These are phyloP conservation scores for Drosophila teissieri DNA, from an alignment of 1,140 invertebrate genomes.

Conservation along the genomic window DNA sequence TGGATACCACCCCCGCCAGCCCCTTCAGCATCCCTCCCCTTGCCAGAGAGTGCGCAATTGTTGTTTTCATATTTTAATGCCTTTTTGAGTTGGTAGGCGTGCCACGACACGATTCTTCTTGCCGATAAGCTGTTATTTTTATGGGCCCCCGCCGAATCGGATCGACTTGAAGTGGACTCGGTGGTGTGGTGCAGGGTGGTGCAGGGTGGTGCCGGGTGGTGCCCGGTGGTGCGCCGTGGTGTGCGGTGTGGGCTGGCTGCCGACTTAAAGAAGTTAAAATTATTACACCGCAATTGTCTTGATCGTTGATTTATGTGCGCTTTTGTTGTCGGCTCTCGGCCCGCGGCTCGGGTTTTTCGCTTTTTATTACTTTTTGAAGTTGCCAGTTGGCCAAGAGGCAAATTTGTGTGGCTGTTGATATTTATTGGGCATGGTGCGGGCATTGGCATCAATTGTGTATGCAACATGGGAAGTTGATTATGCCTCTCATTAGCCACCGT, in stretches of 20 bases:
- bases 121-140: conserved; percentile 81
- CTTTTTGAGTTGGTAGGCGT: conserved; percentile 79
- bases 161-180: conserved; percentile 18
- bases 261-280: conserved; percentile 81
- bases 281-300: conserved; percentile 81
- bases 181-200: not conserved
- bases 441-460: conserved; percentile 44
- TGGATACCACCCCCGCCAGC: conserved; percentile 14
- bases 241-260: conserved; percentile 68
- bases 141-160: conserved; percentile 70
- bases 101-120: conserved; percentile 75
- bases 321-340: conserved; percentile 65
- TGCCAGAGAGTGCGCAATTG: conserved; percentile 56
- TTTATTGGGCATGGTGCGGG: conserved; percentile 54
- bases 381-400: conserved; percentile 49
- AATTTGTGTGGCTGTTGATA: conserved; percentile 67
- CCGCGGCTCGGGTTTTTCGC: conserved; percentile 4
- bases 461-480: conserved; percentile 67
- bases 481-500: conserved; percentile 58
- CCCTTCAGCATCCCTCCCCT: not conserved
- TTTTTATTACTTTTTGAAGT: conserved; percentile 7
- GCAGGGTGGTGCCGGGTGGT: conserved; percentile 2
- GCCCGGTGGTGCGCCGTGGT: conserved; percentile 13
- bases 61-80: conserved; percentile 83
- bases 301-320: conserved; percentile 81